Percentiles rank a stretch among this genome's conserved stretches.
Evolutionary conservation across 2,797 vertebrate species (phyloP).

Genomic region (Microhierax caerulescens): DNA sequence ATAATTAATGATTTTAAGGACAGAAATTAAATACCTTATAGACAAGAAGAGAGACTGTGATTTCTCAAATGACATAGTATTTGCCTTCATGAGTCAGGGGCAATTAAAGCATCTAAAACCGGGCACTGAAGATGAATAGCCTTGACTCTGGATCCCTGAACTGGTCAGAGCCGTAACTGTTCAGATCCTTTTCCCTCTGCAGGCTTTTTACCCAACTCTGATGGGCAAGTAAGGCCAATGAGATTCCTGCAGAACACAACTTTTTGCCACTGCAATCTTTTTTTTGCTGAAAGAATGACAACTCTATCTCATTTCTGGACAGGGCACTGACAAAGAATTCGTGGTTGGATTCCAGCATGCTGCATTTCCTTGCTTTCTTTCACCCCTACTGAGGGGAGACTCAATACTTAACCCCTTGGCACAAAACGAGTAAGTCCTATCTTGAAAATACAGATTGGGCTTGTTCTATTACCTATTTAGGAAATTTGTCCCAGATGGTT

Average conservation of each 20-base stretch:
- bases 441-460: not conserved
- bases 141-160: not conserved
- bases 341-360: not conserved
- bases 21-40: not conserved
- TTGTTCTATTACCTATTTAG: not conserved
- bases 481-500: not conserved
- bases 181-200: not conserved
- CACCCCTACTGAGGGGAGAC: not conserved
- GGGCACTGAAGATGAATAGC: not conserved
- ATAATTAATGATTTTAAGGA: not conserved
- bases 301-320: not conserved
- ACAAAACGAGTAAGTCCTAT: not conserved
- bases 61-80: not conserved
- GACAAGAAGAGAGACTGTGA: not conserved
- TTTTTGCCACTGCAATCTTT: not conserved
- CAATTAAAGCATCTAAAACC: not conserved
- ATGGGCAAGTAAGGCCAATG: not conserved
- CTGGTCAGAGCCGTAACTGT: not conserved
- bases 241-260: not conserved
- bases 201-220: not conserved
- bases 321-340: not conserved
- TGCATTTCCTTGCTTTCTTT: not conserved
- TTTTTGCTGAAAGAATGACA: not conserved
- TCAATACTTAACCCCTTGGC: not conserved
- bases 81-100: not conserved